phyloP scores from a whole-genome alignment of 2,113 vertebrate species.

The Willisornis vidua region DNA sequence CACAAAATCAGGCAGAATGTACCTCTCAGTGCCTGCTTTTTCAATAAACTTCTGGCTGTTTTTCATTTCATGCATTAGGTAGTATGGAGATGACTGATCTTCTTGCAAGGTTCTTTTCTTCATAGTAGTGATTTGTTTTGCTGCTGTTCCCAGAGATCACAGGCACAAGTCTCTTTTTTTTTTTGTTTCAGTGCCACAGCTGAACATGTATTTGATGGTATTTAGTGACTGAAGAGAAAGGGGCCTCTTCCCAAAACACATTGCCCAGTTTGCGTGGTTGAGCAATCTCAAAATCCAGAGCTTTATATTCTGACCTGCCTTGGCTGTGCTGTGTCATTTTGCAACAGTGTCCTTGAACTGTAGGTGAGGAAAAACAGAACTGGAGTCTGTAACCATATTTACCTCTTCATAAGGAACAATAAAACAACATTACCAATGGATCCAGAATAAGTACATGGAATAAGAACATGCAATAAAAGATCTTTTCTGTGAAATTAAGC shows the following conservation, averaged over 20 bases:
- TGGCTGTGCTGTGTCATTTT: fast-evolving
- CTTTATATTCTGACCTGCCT: not conserved
- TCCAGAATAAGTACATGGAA: not conserved
- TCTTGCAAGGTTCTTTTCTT: not conserved
- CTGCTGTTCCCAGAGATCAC: not conserved
- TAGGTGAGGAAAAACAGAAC: not conserved
- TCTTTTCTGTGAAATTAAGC: not conserved
- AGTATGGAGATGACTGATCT: not conserved
- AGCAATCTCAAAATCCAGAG: not conserved
- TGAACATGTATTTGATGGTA: not conserved
- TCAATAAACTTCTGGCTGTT: not conserved
- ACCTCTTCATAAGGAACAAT: not conserved
- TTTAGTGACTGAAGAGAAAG: not conserved
- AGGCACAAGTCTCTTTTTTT: not conserved
- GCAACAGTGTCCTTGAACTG: not conserved
- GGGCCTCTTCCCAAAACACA: not conserved
- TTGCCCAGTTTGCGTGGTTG: not conserved
- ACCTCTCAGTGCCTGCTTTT: not conserved
- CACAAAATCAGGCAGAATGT: not conserved
- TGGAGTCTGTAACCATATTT: not conserved
- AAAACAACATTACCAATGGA: not conserved
- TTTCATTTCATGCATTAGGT: not conserved
- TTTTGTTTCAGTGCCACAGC: not conserved
- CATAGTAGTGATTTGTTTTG: not conserved
- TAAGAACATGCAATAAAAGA: not conserved